Evolutionary conservation across 2,113 vertebrate species (phyloP), one percentile per base, ranked within the genome.

Genomic region (Actinemys pallida): DNA sequence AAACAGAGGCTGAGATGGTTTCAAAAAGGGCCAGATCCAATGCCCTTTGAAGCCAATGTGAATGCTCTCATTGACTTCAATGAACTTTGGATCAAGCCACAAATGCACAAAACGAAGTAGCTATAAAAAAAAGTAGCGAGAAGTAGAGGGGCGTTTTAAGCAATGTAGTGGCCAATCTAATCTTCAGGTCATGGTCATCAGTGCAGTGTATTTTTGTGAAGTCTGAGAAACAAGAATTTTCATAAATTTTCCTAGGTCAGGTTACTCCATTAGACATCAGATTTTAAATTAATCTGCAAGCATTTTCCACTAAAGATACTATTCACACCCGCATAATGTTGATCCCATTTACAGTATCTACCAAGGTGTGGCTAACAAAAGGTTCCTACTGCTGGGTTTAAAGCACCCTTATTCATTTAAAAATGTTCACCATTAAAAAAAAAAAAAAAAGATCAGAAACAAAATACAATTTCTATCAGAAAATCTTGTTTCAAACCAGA

Each of bases 1-100:
- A 93, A 96, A 90, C 22, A 72, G 79, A 88, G 72, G 47, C 85
- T 82, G 89, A 80, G 94, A 95, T 92, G 86, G 91, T 96, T 96
- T 88, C 94, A 96, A 90, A 91, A 93, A 90, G 72, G 90, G 82
- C 52, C 86, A 96, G 96, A 94, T 94, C 90, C 42, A 29, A 89
- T 92, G 86, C 69, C 54, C 83, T 97, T 97, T 97, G 94, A 97
- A 97, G 96, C 2, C 54, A 83, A 96, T 0, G 0, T 89, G 83
- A 93, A 92, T 93, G 81, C 11, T 96, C 93, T 69, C 87, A 82
- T 81, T 72, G 83, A 90, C 93, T 87, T 39, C 75, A 87, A 31
- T 17, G 81, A 2, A 4, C 69, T 94, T 81, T 56, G 90, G 83
- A 91, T 94, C 94, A 53, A 10, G 62, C 10, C 49, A 69, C 90